Percentiles rank a stretch among this genome's conserved stretches.
Evolutionary conservation across 2,113 vertebrate genomes (phyloP).

Genomic region (Tetrao urogallus): DNA sequence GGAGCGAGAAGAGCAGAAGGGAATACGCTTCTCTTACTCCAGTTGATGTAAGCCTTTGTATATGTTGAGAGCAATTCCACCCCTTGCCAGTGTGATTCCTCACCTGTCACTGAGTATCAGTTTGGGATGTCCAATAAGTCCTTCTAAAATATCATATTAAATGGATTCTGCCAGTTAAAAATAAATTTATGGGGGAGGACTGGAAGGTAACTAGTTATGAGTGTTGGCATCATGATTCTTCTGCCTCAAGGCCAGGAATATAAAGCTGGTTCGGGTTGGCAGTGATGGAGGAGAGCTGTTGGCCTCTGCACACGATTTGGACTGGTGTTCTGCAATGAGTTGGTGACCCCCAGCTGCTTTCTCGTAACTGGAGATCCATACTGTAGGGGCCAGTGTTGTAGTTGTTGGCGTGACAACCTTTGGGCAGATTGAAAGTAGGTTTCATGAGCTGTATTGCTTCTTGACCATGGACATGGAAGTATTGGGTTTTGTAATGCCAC

Average conservation of each 20-base stretch:
- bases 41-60: background rate
- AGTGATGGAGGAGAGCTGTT: background rate
- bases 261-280: background rate
- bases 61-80: background rate
- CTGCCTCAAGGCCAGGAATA: background rate
- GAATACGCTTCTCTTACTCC: background rate
- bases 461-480: background rate
- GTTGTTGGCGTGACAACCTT: background rate
- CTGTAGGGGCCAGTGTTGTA: background rate
- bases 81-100: slow-evolving; percentile 10
- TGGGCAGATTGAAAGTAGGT: background rate
- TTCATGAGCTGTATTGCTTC: background rate
- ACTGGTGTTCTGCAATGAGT: background rate
- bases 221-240: background rate
- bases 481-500: background rate
- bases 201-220: background rate
- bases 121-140: background rate
- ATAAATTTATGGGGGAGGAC: slow-evolving; percentile 11
- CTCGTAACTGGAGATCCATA: background rate
- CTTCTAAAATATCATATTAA: slow-evolving; percentile 35
- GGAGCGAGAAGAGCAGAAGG: background rate
- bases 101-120: background rate
- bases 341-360: background rate
- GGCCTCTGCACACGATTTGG: background rate
- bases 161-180: slow-evolving; percentile 51